Evolutionary conservation across 2,113 vertebrate genomes (phyloP), one percentile per base, ranked within the genome.

Genomic region (Tursiops truncatus): DNA sequence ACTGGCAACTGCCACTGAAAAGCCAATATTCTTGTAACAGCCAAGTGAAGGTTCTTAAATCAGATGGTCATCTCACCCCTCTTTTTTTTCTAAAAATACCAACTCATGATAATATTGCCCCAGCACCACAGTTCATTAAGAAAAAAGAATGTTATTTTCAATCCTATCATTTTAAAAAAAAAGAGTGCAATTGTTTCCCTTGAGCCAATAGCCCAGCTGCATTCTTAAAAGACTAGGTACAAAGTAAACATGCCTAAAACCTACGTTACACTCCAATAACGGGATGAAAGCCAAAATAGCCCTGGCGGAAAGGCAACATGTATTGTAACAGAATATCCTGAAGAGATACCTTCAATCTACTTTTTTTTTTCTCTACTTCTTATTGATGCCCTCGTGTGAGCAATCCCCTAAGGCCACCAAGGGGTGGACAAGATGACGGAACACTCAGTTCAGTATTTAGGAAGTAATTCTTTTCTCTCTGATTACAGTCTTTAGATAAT

Each of bases 271-370:
- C 6, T 79, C 68, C 58, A 74, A 26, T 62, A 65, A 73, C 20
- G 8, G 63, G 63, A 85, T 94, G 36, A 96, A 96, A 13, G 62
- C 88, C 14, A 28, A 65, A 47, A 91, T 4, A 38, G 77, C 33
- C 5, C 36, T 79, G 76, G 84, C 70, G 74, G 79, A 97, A 96
- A 93, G 38, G 56, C 70, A 96, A 93, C 70, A 9, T 62, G 79
- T 58, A 92, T 26, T 60, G 47, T 1, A 65, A 89, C 73, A 94
- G 93, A 97, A 97, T 89, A 97, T 62, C 87, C 81, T 96, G 91
- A 82, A 91, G 97, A 96, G 85, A 68, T 60, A 95, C 33, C 74
- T 97, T 58, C 62, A 8, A 86, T 81, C 41, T 62, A 38, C 58
- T 62, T 47, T 47, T 47, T 47, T 47, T 47, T 47, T 10, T 11